These are phyloP conservation scores for Otus scops DNA, from an alignment of 2,797 vertebrate genomes.

Conservation along the genomic window DNA sequence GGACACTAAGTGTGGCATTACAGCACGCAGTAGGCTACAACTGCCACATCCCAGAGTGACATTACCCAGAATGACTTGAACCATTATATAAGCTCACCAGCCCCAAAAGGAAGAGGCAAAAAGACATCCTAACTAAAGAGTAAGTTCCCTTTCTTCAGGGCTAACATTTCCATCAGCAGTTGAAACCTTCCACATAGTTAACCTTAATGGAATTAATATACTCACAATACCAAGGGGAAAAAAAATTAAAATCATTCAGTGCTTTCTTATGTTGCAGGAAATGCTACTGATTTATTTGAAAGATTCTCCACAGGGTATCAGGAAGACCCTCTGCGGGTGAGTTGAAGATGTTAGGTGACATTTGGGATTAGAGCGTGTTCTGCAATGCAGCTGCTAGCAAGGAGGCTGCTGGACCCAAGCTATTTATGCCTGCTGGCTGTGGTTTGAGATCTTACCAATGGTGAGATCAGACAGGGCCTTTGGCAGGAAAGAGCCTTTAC, in stretches of 20 bases:
- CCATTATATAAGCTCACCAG: not conserved
- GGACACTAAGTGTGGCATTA: not conserved
- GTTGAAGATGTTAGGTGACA: not conserved
- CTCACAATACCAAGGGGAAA: not conserved
- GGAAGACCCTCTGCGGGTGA: not conserved
- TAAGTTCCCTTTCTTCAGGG: not conserved
- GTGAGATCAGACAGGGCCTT: not conserved
- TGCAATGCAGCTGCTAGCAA: not conserved
- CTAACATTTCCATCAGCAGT: not conserved
- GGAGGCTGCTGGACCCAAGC: rapidly evolving
- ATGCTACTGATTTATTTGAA: not conserved
- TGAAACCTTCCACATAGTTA: not conserved
- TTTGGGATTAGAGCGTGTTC: not conserved
- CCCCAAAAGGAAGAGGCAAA: not conserved
- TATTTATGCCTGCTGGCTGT: not conserved
- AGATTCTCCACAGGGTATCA: not conserved
- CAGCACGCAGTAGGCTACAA: not conserved
- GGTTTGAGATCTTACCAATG: not conserved
- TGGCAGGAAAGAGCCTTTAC: not conserved
- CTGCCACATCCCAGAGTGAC: not conserved
- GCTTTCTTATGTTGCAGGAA: not conserved
- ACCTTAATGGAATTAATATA: not conserved
- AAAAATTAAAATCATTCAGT: not conserved
- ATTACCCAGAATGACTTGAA: not conserved
- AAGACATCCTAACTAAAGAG: not conserved